Base-by-base conservation (phyloP, 2,888 invertebrate species). In the Epirrita christyi region DNA sequence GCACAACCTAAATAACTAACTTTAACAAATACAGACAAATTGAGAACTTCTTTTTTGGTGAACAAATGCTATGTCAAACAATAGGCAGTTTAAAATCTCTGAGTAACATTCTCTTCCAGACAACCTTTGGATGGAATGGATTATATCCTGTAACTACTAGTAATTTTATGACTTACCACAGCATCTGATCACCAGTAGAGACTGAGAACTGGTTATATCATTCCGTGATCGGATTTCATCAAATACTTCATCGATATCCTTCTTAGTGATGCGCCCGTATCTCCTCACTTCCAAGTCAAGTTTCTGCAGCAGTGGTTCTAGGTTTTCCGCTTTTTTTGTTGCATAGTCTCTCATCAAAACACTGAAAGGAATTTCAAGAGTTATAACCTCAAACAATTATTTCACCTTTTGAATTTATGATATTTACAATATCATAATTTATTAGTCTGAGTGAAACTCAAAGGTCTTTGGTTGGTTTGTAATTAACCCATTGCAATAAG, bases 201-300 rank as follows among this genome's bases (percentile, higher is more conserved):
- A 96, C 71, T 97, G 96, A 32, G 96, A 95, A 68, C 96, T 96
- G 0, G 96, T 95, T 0, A 96, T 95, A 47, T 95, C 93, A 71
- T 94, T 94, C 78, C 93, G 93, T 34, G 92, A 88, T 60, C 94
- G 92, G 43, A 97, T 94, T 83, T 96, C 96, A 70, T 95, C 94
- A 67, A 96, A 92, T n/a, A 96, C 93, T 68, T 96, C 95, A 81
- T 96, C 96, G 67, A 97, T 94, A 73, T 97, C 96, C 28, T 93
- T 92, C 40, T 94, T 93, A 0, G 95, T 94, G 66, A 97, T 95
- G 61, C 96, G 93, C 13, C 97, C 97, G 58, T 93, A 93, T 70
- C 95, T 93, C 40, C 95, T 90, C 0, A 96, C 96, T 91, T 96
- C 92, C 1, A 81, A 73, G 47, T 97, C 96, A 21, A 97, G 81